phyloP scores from a whole-genome alignment of 92 coral and sea anemone species.

The Porites rus region DNA sequence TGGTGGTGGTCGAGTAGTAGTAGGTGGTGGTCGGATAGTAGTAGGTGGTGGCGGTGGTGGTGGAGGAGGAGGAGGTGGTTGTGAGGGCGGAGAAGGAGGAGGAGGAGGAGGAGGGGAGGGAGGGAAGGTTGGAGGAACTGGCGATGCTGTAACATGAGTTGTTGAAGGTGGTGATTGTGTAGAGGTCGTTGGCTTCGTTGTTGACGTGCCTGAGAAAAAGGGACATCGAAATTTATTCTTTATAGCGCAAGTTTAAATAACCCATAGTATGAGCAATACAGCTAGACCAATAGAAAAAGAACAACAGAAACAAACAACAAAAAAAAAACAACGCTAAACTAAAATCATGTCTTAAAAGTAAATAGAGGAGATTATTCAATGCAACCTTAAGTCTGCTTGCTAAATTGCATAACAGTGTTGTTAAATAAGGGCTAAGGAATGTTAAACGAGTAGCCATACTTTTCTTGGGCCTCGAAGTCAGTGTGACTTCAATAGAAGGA shows the following conservation, averaged over 20 bases:
- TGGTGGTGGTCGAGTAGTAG: neutral
- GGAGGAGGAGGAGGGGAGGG: neutral
- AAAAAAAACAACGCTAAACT: too few relatives aligned
- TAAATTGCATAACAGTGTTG: neutral
- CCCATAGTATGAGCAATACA: neutral
- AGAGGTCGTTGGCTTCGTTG: constrained; percentile 27
- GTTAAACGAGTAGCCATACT: neutral
- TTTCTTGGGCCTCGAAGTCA: constrained; percentile 41
- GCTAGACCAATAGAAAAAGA: neutral
- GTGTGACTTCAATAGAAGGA: constrained; percentile 45
- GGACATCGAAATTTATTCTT: neutral
- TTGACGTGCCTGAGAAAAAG: constrained; percentile 1
- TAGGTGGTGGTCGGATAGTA: constrained; percentile 13
- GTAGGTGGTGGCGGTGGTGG: constrained; percentile 6
- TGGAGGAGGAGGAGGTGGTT: neutral
- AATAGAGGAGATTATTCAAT: too few relatives aligned
- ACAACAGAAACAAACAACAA: neutral
- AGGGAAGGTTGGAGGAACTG: neutral
- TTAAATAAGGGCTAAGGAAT: neutral
- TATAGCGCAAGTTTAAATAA: neutral
- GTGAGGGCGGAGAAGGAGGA: neutral
- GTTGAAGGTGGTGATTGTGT: neutral
- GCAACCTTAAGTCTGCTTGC: too few relatives aligned
- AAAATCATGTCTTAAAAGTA: too few relatives aligned
- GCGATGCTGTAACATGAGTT: neutral